Base-by-base conservation (phyloP, 1,140 invertebrate species). In the Aphis gossypii region DNA sequence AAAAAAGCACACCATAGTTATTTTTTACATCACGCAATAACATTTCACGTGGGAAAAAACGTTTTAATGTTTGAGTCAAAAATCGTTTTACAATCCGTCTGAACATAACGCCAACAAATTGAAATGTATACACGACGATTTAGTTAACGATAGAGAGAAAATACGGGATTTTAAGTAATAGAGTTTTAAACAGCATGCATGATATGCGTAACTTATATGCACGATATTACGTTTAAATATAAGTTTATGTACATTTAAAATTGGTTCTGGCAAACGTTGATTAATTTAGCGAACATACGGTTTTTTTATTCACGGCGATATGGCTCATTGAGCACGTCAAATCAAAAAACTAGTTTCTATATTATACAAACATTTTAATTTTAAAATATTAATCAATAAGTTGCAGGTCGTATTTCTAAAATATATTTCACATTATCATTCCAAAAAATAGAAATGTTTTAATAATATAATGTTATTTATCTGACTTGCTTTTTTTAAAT, bases 301-400 rank as follows among this genome's bases (percentile, higher is more conserved):
- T 48, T 48, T 48, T 51, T 25, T 48, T 68, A 68, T 68, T 68
- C 60, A 76, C 14, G 14, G 46, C 3, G 46, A 48, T 46, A 87
- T 41, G 86, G 86, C 30, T 35, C 86, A 87, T 51, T 20, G 86
- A 48, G 46, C 2, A 48, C 86, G 86, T 87, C 46, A 87, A 87
- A 87, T n/a, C 38, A 21, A 87, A 87, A 87, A 87, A 87, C 86
- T 21, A 87, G 86, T 87, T 87, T 87, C 86, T 48, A 56, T 56
- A 30, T 18, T 56, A 30, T 18, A 44, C 46, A 46, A 18, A 87
- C 44, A n/a, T 51, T 87, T 87, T 87, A 51, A 51, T 87, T 87
- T 87, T 87, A 1, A 30, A 87, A 18, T 87, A 87, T 87, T 35
- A 51, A n/a, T 35, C 30, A 48, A 87, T 51, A 87, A 48, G 30